Evolutionary conservation across 1,140 invertebrate species (phyloP), one percentile per base, ranked within the genome.

Genomic region (Arion vulgaris): DNA sequence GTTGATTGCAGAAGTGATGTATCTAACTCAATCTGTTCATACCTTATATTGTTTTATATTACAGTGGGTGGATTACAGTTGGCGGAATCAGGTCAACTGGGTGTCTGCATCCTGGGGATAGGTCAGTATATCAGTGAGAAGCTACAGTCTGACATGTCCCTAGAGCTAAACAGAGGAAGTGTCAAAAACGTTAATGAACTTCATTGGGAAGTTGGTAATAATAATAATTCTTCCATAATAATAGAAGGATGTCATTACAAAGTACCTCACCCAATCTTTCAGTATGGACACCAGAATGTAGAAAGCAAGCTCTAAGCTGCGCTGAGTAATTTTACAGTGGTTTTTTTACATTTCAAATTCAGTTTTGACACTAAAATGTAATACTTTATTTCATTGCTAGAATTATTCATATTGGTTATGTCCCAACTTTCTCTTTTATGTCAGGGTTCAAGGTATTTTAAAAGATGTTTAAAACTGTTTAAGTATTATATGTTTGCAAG

Each of bases 61-160:
- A 11, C 69, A 90, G 89, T 68, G 82, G 85, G 38, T 90, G 88
- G 88, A 84, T 90, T 49, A 88, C 87, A 23, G 82, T 88, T 66
- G 88, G 89, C 69, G 88, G 89, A 23, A 90, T 90, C 5, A 80
- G 89, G 49, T 90, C 89, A 7, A 90, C 89, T 17, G 89, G 89
- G 77, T 90, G 19, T 88, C 88, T 38, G 87, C 73, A 32, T 88
- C 85, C 45, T 89, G 17, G 89, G 88, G 0, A 89, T 90, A 32
- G 84, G 81, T 1, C 83, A 88, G 34, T 81, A 85, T 53, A 85
- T 89, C 26, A 19, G 34, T 78, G 57, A 78, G 32, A 66, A 28
- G 38, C 57, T 62, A 34, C 2, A 34, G 51, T 57, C 34, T 41
- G 76, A 78, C 49, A 53, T 66, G 26, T 4, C 32, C 15, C 19